phyloP scores from a whole-genome alignment of 2,113 vertebrate species.

The Pagrus major region DNA sequence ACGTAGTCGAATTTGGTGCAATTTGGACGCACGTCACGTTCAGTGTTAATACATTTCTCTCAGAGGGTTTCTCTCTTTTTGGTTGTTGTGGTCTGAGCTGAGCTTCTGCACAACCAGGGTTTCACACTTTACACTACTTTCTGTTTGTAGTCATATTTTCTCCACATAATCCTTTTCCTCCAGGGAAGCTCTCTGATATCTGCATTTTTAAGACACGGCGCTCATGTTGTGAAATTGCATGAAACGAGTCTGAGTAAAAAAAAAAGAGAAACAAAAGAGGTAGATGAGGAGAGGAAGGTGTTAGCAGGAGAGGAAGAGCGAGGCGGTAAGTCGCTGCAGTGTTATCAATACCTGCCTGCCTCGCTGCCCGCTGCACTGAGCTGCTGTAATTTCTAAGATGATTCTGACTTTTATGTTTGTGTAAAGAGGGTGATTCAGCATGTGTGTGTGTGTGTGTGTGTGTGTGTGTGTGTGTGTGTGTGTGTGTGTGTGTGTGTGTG shows the following conservation, averaged over 20 bases:
- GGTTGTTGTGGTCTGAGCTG: too few species aligned
- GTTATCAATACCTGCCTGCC: conserved; percentile 24
- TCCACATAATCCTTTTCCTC: not conserved
- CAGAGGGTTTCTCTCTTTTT: too few species aligned
- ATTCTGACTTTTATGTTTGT: conserved; percentile 3
- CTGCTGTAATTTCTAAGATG: not conserved
- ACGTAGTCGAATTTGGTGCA: too few species aligned
- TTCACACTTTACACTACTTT: not conserved
- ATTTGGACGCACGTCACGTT: too few species aligned
- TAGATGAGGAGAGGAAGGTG: not conserved
- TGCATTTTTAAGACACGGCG: not conserved
- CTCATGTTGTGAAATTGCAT: not conserved
- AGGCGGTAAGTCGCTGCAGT: conserved; percentile 34
- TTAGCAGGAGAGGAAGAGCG: not conserved
- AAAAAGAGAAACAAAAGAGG: not conserved
- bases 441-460: conserved; percentile 11
- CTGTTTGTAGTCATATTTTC: not conserved
- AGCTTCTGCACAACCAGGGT: not conserved
- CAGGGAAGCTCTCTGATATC: not conserved
- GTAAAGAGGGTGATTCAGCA: not conserved
- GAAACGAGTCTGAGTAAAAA: not conserved
- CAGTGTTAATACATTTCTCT: too few species aligned
- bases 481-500: conserved; percentile 7
- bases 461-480: conserved; percentile 15
- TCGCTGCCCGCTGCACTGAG: not conserved